Evolutionary conservation across 2,888 invertebrate species (phyloP), one percentile per base, ranked within the genome.

Genomic region (Spodoptera picta): DNA sequence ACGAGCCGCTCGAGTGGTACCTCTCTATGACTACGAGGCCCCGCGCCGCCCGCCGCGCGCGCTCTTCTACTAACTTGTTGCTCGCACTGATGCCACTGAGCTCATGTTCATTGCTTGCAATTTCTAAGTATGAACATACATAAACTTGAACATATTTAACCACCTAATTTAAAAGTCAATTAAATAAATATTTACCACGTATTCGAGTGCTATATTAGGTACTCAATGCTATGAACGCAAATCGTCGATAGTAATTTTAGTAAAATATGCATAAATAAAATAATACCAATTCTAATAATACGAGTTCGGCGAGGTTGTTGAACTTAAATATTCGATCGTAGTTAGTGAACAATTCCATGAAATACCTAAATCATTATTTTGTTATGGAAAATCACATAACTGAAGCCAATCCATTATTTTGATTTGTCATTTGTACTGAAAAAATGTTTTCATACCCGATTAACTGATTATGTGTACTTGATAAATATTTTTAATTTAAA

Each of bases 1-100:
- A 65, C 82, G 82, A 76, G 82, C 79, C 84, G 65, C 72, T 24
- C 50, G 59, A 69, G 58, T 24, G 65, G 52, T 23, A 60, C 44
- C 42, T 45, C 14, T 5, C 31, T 74, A 24, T 57, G 66, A 54
- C 36, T 9, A 9, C 36, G 36, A 6, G 7, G 65, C 63, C 50
- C 53, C 45, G 43, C 56, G 43, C 48, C n/a, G 11, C n/a, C 46
- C 45, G 42, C 31, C 12, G 9, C 12, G n/a, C 5, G 11, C 36
- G 9, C 11, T 1, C n/a, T 4, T 43, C 44, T 46, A 52, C 51
- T 56, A 44, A 41, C 36, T 57, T 61, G 51, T 41, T 44, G 60
- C 51, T 36, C 36, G 36, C 36, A 9, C 36, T n/a, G 19, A 9
- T 50, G 50, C 44, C 36, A 48, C 44, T 51, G 53, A 56, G 53